Evolutionary conservation across 2,888 invertebrate species (phyloP).

Genomic region (Ornithoptera alexandrae): DNA sequence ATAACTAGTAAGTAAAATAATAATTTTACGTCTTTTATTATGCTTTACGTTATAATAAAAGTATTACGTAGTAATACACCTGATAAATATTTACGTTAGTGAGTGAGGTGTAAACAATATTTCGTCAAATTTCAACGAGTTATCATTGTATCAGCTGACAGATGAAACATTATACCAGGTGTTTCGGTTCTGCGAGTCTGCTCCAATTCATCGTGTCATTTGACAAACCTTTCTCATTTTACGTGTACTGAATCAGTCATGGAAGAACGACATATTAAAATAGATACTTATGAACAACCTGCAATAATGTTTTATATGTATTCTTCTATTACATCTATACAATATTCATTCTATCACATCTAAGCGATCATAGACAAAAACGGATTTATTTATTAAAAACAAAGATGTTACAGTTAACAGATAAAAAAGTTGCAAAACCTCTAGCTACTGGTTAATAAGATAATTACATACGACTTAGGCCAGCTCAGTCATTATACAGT

Average conservation of each 20-base stretch:
- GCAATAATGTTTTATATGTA: not conserved
- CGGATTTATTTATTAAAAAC: too few relatives aligned
- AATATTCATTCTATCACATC: not conserved
- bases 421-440: not conserved
- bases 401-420: not conserved
- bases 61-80: too few relatives aligned
- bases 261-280: conserved; percentile 25
- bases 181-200: conserved; percentile 72
- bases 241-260: conserved; percentile 42
- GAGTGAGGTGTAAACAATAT: conserved; percentile 49
- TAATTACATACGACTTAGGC: not conserved
- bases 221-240: conserved; percentile 77
- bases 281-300: not conserved
- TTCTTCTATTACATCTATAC: not conserved
- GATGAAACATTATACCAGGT: conserved; percentile 62
- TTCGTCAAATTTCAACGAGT: conserved; percentile 59
- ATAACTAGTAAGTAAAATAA: too few relatives aligned
- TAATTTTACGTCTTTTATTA: too few relatives aligned
- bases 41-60: too few relatives aligned
- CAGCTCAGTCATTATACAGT: not conserved
- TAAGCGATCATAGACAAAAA: too few relatives aligned
- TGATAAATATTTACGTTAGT: not conserved
- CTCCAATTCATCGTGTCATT: conserved; percentile 73
- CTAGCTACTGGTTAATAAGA: not conserved
- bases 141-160: conserved; percentile 70